Conservation (phyloP, 1,140 invertebrate species). For the Zaprionus nigranus region DNA sequence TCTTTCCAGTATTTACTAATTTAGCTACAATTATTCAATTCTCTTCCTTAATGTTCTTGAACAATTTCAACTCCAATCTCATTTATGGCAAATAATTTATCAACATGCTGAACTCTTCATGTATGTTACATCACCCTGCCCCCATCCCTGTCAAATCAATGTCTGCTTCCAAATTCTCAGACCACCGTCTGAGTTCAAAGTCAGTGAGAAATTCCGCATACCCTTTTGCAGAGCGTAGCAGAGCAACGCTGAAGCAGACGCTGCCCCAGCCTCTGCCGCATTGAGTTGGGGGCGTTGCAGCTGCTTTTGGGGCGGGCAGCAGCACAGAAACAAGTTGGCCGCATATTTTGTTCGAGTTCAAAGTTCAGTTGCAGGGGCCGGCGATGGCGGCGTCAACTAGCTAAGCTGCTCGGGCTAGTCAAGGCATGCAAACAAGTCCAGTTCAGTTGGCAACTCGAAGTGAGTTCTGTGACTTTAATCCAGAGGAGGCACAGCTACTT, state of each 20-base stretch:
- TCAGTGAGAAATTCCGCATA: neutral
- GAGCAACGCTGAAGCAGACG: constrained; percentile 38
- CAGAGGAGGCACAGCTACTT: constrained; percentile 45
- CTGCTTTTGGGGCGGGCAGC: constrained; percentile 65
- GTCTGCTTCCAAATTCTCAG: neutral
- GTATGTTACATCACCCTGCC: too few relatives aligned
- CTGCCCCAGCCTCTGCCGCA: constrained; percentile 35
- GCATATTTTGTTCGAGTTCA: constrained; percentile 79
- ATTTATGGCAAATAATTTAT: neutral
- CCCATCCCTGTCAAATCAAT: neutral
- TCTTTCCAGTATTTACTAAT: too few relatives aligned
- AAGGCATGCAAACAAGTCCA: constrained; percentile 39
- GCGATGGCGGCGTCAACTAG: constrained; percentile 33
- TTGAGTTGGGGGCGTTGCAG: constrained; percentile 72
- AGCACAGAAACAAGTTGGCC: constrained; percentile 71
- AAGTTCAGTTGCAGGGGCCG: constrained; percentile 62
- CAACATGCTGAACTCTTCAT: too few relatives aligned
- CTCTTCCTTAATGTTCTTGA: neutral
- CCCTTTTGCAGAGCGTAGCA: constrained; percentile 21
- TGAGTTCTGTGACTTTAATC: constrained; percentile 31
- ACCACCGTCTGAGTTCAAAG: neutral
- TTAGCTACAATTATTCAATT: too few relatives aligned
- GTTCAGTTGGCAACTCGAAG: constrained; percentile 24
- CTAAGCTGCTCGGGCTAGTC: constrained; percentile 14
- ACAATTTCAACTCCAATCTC: neutral